phyloP scores from a whole-genome alignment of 2,888 invertebrate genomes.

The Pollenia angustigena region DNA sequence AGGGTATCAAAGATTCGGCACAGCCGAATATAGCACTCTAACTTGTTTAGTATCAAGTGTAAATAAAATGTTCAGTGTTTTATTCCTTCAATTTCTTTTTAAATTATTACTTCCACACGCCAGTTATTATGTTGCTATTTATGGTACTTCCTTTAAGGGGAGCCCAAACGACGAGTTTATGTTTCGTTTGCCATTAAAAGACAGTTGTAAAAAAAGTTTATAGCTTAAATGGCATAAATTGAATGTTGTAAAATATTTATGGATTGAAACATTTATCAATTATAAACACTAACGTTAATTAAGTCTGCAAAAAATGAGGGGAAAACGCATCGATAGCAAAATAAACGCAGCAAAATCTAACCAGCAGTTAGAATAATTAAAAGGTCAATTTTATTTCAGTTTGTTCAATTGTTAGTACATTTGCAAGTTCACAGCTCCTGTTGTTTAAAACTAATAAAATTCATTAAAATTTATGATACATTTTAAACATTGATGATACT shows the following conservation, averaged over 20 bases:
- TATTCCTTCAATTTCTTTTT: too few relatives aligned
- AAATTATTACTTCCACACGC: too few relatives aligned
- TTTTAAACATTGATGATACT: too few relatives aligned
- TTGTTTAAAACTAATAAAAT: too few relatives aligned
- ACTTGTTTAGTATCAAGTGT: too few relatives aligned
- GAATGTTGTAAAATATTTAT: conserved; percentile 55
- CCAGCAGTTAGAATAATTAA: conserved; percentile 60
- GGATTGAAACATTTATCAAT: conserved; percentile 44
- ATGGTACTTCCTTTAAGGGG: too few relatives aligned
- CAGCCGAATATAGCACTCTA: too few relatives aligned
- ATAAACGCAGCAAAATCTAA: not conserved
- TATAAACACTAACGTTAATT: conserved; percentile 22
- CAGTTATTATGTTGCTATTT: too few relatives aligned
- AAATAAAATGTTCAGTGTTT: too few relatives aligned
- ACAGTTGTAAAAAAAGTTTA: conserved; percentile 26
- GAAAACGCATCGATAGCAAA: not conserved
- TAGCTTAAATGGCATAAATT: conserved; percentile 54
- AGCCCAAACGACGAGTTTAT: too few relatives aligned
- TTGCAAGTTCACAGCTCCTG: conserved; percentile 12
- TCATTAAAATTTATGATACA: too few relatives aligned
- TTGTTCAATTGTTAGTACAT: conserved; percentile 30
- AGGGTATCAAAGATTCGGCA: too few relatives aligned
- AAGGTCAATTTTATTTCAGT: conserved; percentile 37
- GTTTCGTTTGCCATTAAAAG: not conserved
- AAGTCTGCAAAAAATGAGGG: not conserved